These are phyloP conservation scores for Nothocercus nigrocapillus DNA, from an alignment of 2,113 vertebrate species.

Conservation along the genomic window DNA sequence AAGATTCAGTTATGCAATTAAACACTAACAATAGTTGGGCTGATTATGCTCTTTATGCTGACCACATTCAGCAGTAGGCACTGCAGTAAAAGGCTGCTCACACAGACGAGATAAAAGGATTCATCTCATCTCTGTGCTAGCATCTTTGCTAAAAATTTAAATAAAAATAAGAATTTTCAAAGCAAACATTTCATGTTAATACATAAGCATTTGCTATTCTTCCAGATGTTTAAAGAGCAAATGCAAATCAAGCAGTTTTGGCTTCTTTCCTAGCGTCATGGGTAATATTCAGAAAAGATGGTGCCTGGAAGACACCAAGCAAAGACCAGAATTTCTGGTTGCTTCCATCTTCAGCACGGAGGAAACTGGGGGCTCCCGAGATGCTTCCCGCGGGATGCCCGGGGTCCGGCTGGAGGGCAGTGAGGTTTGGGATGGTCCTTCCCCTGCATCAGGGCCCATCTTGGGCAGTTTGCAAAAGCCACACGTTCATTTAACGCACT, in stretches of 20 bases:
- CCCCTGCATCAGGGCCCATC: too few relatives aligned
- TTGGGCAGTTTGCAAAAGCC: not conserved
- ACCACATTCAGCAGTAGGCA: not conserved
- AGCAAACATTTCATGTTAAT: not conserved
- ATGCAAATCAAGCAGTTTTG: accelerated
- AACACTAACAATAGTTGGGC: not conserved
- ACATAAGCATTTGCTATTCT: not conserved
- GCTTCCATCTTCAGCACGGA: not conserved
- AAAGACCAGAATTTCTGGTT: not conserved
- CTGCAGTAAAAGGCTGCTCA: not conserved
- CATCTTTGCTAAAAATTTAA: not conserved
- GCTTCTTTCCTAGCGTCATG: accelerated
- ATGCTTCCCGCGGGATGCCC: too few relatives aligned
- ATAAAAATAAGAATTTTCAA: not conserved
- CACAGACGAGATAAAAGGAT: not conserved
- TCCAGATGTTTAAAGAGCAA: not conserved
- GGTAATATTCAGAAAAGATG: not conserved
- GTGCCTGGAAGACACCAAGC: not conserved
- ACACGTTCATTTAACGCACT: not conserved
- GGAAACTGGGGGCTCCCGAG: not conserved
- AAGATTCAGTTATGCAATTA: not conserved
- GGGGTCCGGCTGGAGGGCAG: not conserved
- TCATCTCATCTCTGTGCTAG: not conserved
- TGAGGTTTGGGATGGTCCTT: not conserved
- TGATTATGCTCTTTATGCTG: not conserved